Conservation (phyloP, 2,113 vertebrate genomes). For the Hippocampus guttulatus region DNA sequence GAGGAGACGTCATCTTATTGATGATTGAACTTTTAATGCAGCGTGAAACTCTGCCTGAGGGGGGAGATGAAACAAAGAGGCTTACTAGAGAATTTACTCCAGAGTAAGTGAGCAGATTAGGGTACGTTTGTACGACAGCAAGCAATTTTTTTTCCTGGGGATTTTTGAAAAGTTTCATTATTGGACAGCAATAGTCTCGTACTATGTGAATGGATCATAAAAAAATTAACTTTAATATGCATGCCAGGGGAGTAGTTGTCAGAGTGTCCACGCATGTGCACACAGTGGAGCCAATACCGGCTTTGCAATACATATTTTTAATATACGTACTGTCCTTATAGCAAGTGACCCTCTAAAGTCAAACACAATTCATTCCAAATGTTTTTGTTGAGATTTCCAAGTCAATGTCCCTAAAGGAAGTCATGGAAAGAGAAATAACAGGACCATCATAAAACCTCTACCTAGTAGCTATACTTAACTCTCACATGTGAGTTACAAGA, state of each 20-base stretch:
- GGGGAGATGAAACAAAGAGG: neutral
- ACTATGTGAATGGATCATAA: neutral
- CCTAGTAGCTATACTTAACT: neutral
- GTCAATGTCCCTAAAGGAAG: no score
- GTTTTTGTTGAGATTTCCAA: no score
- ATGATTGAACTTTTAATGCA: conserved; percentile 42
- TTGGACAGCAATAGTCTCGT: neutral
- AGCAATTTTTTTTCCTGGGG: neutral
- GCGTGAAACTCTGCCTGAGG: neutral
- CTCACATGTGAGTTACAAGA: neutral
- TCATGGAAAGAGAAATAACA: no score
- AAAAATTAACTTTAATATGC: neutral
- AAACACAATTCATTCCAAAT: neutral
- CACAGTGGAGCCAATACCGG: neutral
- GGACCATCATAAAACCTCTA: no score
- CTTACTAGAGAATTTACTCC: neutral
- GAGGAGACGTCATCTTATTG: conserved; percentile 48
- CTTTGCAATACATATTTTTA: neutral
- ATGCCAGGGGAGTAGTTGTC: neutral
- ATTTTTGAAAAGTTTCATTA: neutral
- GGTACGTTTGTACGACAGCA: neutral
- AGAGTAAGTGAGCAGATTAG: conserved; percentile 11
- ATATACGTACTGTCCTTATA: neutral
- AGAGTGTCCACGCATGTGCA: neutral
- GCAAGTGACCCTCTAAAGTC: neutral